Percentiles rank a stretch among this genome's conserved stretches.
phyloP scores from a whole-genome alignment of 2,113 vertebrate genomes.

The Poicephalus gulielmi region DNA sequence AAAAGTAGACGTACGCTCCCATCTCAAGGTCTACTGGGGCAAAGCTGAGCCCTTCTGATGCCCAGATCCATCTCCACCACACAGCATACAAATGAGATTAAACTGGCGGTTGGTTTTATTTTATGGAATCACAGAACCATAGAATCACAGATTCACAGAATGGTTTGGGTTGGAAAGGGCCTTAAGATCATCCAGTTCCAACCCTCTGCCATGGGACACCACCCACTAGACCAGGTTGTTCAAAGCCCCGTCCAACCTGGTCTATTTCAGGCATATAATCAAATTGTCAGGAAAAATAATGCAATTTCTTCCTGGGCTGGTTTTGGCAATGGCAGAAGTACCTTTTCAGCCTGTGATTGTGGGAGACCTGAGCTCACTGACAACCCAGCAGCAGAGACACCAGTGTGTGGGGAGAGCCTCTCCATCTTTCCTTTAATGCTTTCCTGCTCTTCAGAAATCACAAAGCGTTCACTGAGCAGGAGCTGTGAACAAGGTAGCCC shows the following conservation, averaged over 20 bases:
- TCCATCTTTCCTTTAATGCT: not conserved
- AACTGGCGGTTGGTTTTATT: not conserved
- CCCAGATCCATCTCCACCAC: not conserved
- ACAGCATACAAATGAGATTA: not conserved
- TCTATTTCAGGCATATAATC: not conserved
- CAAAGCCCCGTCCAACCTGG: not conserved
- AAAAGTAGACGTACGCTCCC: not conserved
- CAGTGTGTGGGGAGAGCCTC: not conserved
- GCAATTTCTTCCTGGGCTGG: not conserved
- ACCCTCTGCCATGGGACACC: not conserved
- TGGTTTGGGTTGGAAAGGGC: not conserved
- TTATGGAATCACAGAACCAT: not conserved
- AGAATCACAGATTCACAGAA: not conserved
- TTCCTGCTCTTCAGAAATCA: not conserved
- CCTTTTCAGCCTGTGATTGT: not conserved
- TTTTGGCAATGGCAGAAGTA: not conserved
- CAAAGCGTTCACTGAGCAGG: not conserved
- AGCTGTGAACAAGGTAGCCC: not conserved
- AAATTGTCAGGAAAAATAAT: not conserved
- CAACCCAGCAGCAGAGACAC: fast-evolving
- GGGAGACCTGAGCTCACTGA: not conserved
- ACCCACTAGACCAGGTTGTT: not conserved
- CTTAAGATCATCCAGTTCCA: not conserved
- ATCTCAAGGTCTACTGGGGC: not conserved
- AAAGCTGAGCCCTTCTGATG: not conserved